Conservation (phyloP, 2,797 vertebrate species). For the Pangasius sanitwongsei region DNA sequence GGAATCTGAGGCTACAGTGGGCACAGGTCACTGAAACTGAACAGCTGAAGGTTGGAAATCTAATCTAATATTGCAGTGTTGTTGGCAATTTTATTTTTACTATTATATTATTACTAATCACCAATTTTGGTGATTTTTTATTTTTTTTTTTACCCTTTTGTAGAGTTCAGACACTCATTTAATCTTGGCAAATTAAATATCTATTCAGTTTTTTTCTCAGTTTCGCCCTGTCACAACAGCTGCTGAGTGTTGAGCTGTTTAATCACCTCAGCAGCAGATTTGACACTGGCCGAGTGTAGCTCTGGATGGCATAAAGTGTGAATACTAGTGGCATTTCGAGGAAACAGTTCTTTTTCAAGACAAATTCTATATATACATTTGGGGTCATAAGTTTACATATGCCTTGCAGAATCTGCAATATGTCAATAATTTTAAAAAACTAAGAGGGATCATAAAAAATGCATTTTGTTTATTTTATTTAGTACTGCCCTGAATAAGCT, state of each 20-base stretch:
- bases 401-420: too few species aligned
- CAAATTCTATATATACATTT: neutral
- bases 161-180: neutral
- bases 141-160: neutral
- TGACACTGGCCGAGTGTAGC: neutral
- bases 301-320: neutral
- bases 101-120: neutral
- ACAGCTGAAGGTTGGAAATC: neutral
- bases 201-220: neutral
- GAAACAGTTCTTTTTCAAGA: neutral
- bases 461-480: too few species aligned
- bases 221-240: neutral
- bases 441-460: too few species aligned
- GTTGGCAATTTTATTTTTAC: neutral
- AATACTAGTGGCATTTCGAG: neutral
- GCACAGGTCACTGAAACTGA: neutral
- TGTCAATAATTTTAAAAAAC: too few species aligned
- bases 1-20: neutral
- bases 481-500: too few species aligned
- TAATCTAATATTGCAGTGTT: neutral
- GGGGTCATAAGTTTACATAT: too few species aligned
- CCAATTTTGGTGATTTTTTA: neutral
- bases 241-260: neutral
- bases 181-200: neutral
- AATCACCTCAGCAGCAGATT: neutral